phyloP scores from a whole-genome alignment of 2,113 vertebrate species.

The Takifugu bimaculatus region DNA sequence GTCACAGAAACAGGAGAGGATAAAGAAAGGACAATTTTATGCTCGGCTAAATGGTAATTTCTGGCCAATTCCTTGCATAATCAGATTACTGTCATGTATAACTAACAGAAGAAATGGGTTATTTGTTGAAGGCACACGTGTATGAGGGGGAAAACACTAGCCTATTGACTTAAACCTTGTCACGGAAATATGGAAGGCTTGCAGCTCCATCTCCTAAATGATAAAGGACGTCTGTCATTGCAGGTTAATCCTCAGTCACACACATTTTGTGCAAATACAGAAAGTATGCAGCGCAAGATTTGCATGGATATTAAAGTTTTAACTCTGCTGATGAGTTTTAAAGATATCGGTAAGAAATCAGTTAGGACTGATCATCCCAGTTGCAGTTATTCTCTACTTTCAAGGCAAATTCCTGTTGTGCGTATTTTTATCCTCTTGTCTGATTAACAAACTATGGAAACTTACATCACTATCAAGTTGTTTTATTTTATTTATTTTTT shows the following conservation, averaged over 20 bases:
- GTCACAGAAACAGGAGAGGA: neutral
- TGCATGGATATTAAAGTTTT: neutral
- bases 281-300: neutral
- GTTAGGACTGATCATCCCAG: no score
- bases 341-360: no score
- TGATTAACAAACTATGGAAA: no score
- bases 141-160: neutral
- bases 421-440: no score
- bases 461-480: no score
- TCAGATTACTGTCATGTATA: neutral
- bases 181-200: neutral
- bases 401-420: no score
- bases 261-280: neutral
- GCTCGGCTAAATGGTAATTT: neutral
- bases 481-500: no score
- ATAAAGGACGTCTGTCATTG: slow-evolving; percentile 4
- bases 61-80: neutral
- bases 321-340: no score
- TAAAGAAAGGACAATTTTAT: neutral
- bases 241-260: slow-evolving; percentile 22
- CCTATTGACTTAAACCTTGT: slow-evolving; percentile 8
- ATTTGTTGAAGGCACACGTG: neutral
- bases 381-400: no score
- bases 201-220: neutral
- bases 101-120: neutral